These are phyloP conservation scores for Antennarius maculatus DNA, from an alignment of 2,797 vertebrate genomes.

Conservation along the genomic window DNA sequence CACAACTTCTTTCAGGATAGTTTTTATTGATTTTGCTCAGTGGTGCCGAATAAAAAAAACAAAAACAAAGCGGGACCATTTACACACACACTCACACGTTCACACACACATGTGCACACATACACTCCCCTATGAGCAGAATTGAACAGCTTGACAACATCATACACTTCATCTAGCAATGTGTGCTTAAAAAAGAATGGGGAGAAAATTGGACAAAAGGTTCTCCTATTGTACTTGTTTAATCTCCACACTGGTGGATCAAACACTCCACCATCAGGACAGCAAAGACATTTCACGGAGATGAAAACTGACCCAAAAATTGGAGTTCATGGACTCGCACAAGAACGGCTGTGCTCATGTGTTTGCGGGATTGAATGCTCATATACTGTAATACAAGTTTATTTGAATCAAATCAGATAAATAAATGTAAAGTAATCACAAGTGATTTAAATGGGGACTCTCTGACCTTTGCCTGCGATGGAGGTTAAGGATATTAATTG, in stretches of 20 bases:
- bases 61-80: constrained; percentile 27
- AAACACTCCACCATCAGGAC: neutral
- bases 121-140: neutral
- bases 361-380: neutral
- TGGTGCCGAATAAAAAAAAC: constrained; percentile 24
- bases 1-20: constrained; percentile 42
- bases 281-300: neutral
- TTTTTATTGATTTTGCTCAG: constrained; percentile 62
- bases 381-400: neutral
- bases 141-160: constrained; percentile 1
- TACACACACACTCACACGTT: neutral
- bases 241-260: neutral
- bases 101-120: neutral
- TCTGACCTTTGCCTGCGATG: constrained; percentile 1
- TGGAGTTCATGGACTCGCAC: no score
- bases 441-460: neutral
- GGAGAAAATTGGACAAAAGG: neutral
- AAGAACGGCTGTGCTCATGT: no score
- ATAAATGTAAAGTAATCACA: neutral
- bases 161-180: neutral
- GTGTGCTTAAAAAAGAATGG: neutral
- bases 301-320: neutral
- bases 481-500: constrained; percentile 1
- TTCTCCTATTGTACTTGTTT: neutral
- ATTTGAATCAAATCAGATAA: no score